Evolutionary conservation across 2,888 invertebrate genomes (phyloP).

Genomic region (Malthinus flaveolus): DNA sequence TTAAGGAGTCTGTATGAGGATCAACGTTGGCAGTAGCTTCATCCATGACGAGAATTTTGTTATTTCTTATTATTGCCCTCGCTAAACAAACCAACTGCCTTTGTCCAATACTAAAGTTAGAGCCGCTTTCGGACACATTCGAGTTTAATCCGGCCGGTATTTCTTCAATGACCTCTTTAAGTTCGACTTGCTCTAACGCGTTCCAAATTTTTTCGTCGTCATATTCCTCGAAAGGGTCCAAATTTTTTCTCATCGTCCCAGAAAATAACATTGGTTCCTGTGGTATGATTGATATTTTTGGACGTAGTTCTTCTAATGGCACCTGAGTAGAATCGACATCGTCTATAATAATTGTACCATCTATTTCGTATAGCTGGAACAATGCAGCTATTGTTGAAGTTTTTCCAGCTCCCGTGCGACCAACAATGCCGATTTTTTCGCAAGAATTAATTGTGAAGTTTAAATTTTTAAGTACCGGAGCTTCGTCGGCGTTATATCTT

Average conservation of each 20-base stretch:
- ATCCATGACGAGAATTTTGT: slow-evolving; percentile 52
- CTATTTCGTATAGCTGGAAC: slow-evolving; percentile 78
- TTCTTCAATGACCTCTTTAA: slow-evolving; percentile 57
- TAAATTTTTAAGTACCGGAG: slow-evolving; percentile 74
- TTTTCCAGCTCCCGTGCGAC: slow-evolving; percentile 86
- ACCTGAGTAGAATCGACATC: slow-evolving; percentile 70
- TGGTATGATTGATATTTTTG: slow-evolving; percentile 81
- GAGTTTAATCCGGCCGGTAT: slow-evolving; percentile 66
- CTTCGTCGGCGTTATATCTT: slow-evolving; percentile 71
- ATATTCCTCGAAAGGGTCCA: slow-evolving; percentile 86
- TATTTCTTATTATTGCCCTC: slow-evolving; percentile 59
- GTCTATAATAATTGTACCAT: slow-evolving; percentile 83
- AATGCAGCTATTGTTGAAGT: slow-evolving; percentile 76
- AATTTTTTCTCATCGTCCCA: slow-evolving; percentile 83
- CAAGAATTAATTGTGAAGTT: slow-evolving; percentile 68
- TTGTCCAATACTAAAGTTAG: slow-evolving; percentile 54
- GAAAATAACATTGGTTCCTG: slow-evolving; percentile 88
- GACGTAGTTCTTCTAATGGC: slow-evolving; percentile 75
- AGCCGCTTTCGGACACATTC: slow-evolving; percentile 69
- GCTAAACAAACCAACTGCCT: slow-evolving; percentile 71
- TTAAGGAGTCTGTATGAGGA: slow-evolving; percentile 71
- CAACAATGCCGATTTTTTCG: slow-evolving; percentile 79
- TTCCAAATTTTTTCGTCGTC: slow-evolving; percentile 79
- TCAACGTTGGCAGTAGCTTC: slow-evolving; percentile 83
- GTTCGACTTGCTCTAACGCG: slow-evolving; percentile 63